phyloP scores from a whole-genome alignment of 1,140 invertebrate genomes.

The Myzus persicae region DNA sequence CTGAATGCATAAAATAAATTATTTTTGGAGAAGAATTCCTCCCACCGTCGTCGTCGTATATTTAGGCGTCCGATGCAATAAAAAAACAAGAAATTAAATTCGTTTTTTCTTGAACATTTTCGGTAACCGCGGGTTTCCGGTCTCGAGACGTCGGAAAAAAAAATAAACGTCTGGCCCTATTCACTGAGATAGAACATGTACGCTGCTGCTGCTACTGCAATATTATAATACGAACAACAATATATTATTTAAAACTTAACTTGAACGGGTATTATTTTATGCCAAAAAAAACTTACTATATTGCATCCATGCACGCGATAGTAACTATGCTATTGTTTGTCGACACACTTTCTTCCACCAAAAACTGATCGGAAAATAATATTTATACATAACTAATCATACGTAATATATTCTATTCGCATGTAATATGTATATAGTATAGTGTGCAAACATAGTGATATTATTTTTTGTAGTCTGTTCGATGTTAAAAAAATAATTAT shows the following conservation, averaged over 20 bases:
- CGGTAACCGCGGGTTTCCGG: not conserved
- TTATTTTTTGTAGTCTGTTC: not conserved
- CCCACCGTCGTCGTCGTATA: not conserved
- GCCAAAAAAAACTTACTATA: not conserved
- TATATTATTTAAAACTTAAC: not conserved
- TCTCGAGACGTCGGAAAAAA: not conserved
- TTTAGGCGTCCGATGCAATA: not conserved
- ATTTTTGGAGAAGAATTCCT: not conserved
- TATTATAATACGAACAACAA: not conserved
- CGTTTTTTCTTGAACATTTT: not conserved
- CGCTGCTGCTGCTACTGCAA: not conserved
- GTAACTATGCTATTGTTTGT: not conserved
- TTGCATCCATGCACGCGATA: not conserved
- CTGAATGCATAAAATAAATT: not conserved
- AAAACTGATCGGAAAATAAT: not conserved
- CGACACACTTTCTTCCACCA: not conserved
- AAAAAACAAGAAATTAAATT: not conserved
- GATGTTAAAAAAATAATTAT: not conserved
- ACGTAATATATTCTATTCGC: too few relatives aligned
- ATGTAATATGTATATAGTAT: too few relatives aligned
- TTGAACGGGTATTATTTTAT: not conserved
- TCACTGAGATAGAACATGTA: conserved; percentile 7
- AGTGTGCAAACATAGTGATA: too few relatives aligned
- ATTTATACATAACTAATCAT: not conserved
- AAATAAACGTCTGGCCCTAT: not conserved